These are phyloP conservation scores for Dryobota labecula DNA, from an alignment of 2,888 invertebrate species.

Conservation along the genomic window DNA sequence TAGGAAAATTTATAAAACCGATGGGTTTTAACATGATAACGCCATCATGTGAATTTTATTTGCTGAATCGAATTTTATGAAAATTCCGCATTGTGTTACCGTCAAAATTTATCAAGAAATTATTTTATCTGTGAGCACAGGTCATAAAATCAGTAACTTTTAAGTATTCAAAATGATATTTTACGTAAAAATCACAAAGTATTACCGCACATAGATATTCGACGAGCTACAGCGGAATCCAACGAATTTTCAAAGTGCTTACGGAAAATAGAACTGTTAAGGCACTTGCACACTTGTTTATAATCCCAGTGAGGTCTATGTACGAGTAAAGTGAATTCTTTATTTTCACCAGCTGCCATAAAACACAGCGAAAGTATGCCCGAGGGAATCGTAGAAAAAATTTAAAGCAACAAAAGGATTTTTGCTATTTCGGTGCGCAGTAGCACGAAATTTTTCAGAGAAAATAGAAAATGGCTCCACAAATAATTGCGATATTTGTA, in stretches of 20 bases:
- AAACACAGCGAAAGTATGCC: constrained; percentile 17
- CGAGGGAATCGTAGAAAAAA: constrained; percentile 16
- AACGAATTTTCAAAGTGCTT: constrained; percentile 67
- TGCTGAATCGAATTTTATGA: background rate
- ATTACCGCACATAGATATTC: constrained; percentile 42
- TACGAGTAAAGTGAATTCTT: constrained; percentile 1
- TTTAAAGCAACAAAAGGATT: constrained; percentile 20
- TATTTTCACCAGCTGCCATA: constrained; percentile 25
- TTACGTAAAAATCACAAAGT: constrained; percentile 49
- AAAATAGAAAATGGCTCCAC: background rate
- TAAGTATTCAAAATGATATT: constrained; percentile 42
- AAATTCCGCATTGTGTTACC: constrained; percentile 1
- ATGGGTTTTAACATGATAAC: background rate
- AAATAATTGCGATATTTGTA: background rate
- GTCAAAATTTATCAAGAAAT: background rate
- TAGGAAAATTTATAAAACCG: background rate
- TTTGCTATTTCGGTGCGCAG: constrained; percentile 15
- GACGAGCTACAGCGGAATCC: constrained; percentile 52
- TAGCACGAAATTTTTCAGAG: background rate
- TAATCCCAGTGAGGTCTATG: background rate
- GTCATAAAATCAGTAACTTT: constrained; percentile 10
- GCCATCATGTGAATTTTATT: background rate
- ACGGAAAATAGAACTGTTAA: constrained; percentile 50
- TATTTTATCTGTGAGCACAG: background rate
- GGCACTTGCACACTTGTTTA: constrained; percentile 41